Percentiles rank a stretch among this genome's conserved stretches.
Conservation (phyloP, 2,797 vertebrate genomes). For the Coluber constrictor region DNA sequence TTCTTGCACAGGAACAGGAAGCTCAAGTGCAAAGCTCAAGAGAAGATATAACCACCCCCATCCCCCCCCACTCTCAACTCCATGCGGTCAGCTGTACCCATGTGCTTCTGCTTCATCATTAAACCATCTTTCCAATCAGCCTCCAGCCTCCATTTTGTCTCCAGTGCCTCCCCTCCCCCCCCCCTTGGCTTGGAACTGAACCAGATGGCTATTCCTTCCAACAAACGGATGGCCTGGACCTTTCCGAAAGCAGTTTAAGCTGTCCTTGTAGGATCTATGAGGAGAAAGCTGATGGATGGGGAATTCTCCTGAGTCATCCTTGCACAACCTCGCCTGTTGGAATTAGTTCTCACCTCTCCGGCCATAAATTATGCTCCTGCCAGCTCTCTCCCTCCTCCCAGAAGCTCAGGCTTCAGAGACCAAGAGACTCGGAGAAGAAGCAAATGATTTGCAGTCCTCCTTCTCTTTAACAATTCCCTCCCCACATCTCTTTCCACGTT, state of each 20-base stretch:
- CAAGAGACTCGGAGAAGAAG: background rate
- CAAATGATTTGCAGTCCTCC: slow-evolving; percentile 41
- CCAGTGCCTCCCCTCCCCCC: too few species aligned
- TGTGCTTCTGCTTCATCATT: too few species aligned
- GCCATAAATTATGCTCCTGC: background rate
- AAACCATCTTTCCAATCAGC: too few species aligned
- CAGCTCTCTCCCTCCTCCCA: background rate
- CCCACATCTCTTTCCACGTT: slow-evolving; percentile 24
- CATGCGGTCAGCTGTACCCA: too few species aligned
- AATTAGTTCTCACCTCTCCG: slow-evolving; percentile 4
- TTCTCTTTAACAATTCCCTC: slow-evolving; percentile 7
- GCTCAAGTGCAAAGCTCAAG: too few species aligned
- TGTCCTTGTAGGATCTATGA: background rate
- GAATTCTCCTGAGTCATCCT: background rate
- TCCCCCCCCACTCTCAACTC: too few species aligned
- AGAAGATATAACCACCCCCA: too few species aligned
- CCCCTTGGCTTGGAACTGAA: too few species aligned
- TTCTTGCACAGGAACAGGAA: too few species aligned
- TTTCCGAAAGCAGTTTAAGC: background rate
- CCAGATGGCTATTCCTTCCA: too few species aligned
- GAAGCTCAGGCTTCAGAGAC: slow-evolving; percentile 20
- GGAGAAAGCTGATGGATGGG: background rate
- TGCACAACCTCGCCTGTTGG: background rate
- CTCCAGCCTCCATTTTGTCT: too few species aligned
- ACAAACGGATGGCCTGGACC: rapidly evolving